phyloP scores from a whole-genome alignment of 2,888 invertebrate genomes.

The Sycophila texana region DNA sequence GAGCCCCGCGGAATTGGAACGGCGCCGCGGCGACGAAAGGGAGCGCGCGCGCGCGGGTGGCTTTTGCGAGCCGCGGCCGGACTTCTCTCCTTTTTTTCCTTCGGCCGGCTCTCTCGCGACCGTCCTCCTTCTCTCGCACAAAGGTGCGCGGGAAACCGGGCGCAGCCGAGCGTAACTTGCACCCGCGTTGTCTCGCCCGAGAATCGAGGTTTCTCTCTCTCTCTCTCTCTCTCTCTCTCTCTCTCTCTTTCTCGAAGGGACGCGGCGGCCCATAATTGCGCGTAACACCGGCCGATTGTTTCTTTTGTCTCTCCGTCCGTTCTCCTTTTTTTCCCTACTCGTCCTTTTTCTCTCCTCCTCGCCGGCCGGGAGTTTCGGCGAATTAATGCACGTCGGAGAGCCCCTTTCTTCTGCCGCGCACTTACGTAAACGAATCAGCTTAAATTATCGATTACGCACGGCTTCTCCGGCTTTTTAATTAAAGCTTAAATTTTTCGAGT shows the following conservation, averaged over 20 bases:
- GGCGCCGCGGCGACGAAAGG: background rate
- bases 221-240: constrained; percentile 25
- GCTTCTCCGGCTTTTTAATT: too few relatives aligned
- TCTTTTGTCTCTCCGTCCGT: constrained; percentile 30
- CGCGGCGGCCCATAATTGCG: constrained; percentile 41
- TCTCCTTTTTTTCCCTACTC: constrained; percentile 28
- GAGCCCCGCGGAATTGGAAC: constrained; percentile 10
- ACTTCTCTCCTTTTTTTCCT: background rate
- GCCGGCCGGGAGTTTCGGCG: constrained; percentile 8
- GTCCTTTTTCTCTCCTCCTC: background rate
- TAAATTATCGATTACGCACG: too few relatives aligned
- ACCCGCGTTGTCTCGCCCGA: constrained; percentile 41
- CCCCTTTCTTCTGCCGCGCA: too few relatives aligned
- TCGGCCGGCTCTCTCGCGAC: background rate
- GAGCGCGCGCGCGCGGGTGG: background rate
- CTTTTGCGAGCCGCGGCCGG: background rate
- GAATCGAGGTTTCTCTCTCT: constrained; percentile 46
- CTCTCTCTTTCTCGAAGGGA: constrained; percentile 3
- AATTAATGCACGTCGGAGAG: constrained; percentile 4
- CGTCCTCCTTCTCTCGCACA: constrained; percentile 30
- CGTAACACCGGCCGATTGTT: constrained; percentile 49
- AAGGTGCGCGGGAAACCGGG: constrained; percentile 56
- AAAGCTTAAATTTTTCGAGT: too few relatives aligned
- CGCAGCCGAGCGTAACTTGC: constrained; percentile 64
- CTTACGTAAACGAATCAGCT: too few relatives aligned